These are phyloP conservation scores for Dunckerocampus dactyliophorus DNA, from an alignment of 2,113 vertebrate species.

Conservation along the genomic window DNA sequence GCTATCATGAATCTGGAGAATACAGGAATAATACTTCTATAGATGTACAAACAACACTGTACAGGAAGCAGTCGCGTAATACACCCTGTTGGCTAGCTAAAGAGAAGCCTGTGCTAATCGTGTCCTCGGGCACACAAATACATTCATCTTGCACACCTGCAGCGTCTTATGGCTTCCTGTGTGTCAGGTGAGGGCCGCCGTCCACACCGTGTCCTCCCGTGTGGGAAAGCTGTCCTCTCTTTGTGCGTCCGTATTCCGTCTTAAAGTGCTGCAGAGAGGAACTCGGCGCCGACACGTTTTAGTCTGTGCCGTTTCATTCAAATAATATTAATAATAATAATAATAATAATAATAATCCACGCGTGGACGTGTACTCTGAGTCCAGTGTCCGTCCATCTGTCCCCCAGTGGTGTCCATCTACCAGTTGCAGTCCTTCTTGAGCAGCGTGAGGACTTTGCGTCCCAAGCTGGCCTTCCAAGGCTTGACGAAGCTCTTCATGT, in stretches of 20 bases:
- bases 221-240: slow-evolving; percentile 23
- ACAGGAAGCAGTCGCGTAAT: not conserved
- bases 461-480: slow-evolving; percentile 88
- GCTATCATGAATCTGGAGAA: not conserved
- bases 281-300: not conserved
- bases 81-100: too few species aligned
- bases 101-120: not conserved
- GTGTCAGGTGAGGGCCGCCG: not conserved
- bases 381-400: slow-evolving; percentile 8
- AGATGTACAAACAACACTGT: not conserved
- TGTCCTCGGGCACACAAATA: not conserved
- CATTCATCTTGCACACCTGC: not conserved
- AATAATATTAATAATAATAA: not conserved
- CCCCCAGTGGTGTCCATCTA: slow-evolving; percentile 20
- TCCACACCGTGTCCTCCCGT: not conserved
- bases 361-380: slow-evolving; percentile 16
- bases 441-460: slow-evolving; percentile 84
- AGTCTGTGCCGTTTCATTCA: too few species aligned
- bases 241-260: slow-evolving; percentile 42
- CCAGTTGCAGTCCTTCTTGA: slow-evolving; percentile 87
- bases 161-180: not conserved
- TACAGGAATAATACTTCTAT: too few species aligned
- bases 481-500: slow-evolving; percentile 97
- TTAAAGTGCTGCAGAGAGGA: slow-evolving; percentile 88
- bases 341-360: not conserved